These are phyloP conservation scores for Perizoma flavofasciatum DNA, from an alignment of 2,888 invertebrate species.

Conservation along the genomic window DNA sequence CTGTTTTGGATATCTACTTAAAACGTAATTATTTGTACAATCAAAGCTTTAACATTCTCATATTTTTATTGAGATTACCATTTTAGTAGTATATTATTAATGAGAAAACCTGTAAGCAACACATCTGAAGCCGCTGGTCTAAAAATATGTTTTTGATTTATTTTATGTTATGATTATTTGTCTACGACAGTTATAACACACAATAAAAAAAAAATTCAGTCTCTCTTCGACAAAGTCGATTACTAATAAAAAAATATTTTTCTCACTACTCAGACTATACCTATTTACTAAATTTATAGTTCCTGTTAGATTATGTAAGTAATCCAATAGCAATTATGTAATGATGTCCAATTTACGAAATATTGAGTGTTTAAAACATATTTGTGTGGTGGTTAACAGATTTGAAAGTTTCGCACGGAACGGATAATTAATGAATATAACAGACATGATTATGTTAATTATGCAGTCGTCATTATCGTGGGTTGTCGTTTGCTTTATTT, in stretches of 20 bases:
- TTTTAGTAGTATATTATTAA: constrained; percentile 34
- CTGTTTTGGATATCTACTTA: constrained; percentile 53
- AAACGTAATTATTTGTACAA: constrained; percentile 43
- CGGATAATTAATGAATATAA: constrained; percentile 18
- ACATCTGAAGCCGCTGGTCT: too few relatives aligned
- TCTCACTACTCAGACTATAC: neutral
- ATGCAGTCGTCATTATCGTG: neutral
- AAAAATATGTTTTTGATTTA: too few relatives aligned
- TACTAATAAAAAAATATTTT: too few relatives aligned
- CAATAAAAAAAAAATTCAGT: too few relatives aligned
- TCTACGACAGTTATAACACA: too few relatives aligned
- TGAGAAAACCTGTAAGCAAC: constrained; percentile 17
- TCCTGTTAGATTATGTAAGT: constrained; percentile 9
- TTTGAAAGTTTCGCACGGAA: constrained; percentile 27
- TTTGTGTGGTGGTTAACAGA: constrained; percentile 13
- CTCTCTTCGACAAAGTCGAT: too few relatives aligned
- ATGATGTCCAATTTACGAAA: constrained; percentile 11
- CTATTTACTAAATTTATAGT: neutral
- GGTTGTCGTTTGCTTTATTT: neutral
- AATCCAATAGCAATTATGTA: constrained; percentile 11
- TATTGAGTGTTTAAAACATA: neutral
- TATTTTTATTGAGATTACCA: constrained; percentile 28
- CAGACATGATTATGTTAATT: neutral
- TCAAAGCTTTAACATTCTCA: constrained; percentile 42
- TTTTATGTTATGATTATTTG: too few relatives aligned